Evolutionary conservation across 2,888 invertebrate species (phyloP).

Genomic region (Thereva nobilitata): DNA sequence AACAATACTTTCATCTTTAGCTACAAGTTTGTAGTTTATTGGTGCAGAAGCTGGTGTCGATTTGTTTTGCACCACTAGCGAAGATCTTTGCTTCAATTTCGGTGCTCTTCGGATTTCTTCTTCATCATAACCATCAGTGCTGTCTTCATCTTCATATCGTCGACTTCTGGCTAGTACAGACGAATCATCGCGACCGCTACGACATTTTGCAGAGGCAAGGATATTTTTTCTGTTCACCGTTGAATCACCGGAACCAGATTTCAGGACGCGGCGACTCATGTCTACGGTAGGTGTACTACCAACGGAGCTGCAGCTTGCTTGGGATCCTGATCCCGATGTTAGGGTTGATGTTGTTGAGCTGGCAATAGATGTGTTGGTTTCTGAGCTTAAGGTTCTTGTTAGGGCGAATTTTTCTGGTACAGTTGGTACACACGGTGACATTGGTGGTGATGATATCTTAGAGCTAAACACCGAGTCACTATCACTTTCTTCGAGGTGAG

Average conservation of each 20-base stretch:
- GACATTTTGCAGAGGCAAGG: constrained; percentile 81
- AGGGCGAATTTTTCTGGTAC: constrained; percentile 64
- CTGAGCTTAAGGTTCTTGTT: constrained; percentile 71
- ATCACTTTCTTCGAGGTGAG: constrained; percentile 60
- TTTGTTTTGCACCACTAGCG: constrained; percentile 43
- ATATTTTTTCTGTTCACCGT: constrained; percentile 81
- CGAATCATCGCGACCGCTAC: constrained; percentile 77
- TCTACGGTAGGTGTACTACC: constrained; percentile 68
- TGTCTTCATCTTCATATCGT: constrained; percentile 63
- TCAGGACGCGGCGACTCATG: constrained; percentile 71
- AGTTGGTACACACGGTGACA: constrained; percentile 64
- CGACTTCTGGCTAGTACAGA: constrained; percentile 72
- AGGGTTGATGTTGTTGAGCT: constrained; percentile 72
- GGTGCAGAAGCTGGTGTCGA: constrained; percentile 45
- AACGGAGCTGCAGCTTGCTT: constrained; percentile 70
- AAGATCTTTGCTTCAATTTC: constrained; percentile 55
- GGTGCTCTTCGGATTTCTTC: constrained; percentile 57
- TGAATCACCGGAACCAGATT: constrained; percentile 76
- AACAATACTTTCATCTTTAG: constrained; percentile 52
- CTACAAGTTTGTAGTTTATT: constrained; percentile 51
- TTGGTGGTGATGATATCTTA: constrained; percentile 77
- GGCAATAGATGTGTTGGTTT: constrained; percentile 72
- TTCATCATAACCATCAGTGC: constrained; percentile 56
- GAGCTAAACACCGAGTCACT: constrained; percentile 88
- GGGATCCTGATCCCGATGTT: constrained; percentile 75